Evolutionary conservation across 2,888 invertebrate species (phyloP), one percentile per base, ranked within the genome.

Genomic region (Megalurothrips usitatus): DNA sequence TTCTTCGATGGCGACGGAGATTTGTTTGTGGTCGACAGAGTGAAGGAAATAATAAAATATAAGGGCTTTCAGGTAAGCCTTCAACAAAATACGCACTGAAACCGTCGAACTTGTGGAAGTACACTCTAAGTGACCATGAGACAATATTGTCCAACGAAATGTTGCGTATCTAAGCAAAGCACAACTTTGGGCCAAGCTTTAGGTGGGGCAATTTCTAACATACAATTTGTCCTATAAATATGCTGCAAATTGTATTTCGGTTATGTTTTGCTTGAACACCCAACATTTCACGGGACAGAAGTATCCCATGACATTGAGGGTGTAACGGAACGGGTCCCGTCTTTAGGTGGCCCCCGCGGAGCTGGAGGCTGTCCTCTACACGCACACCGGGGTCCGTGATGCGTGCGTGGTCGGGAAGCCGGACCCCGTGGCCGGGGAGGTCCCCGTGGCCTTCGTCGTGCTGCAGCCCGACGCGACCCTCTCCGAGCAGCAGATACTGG

Each of bases 261-360:
- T 43, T 43, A 43, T 43, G n/a, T n/a, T n/a, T n/a, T n/a, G n/a
- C n/a, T n/a, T n/a, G n/a, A n/a, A n/a, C n/a, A n/a, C n/a, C n/a
- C n/a, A n/a, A n/a, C n/a, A n/a, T n/a, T n/a, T n/a, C n/a, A n/a
- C n/a, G n/a, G n/a, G n/a, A n/a, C n/a, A n/a, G n/a, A n/a, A n/a
- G n/a, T n/a, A n/a, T 43, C 34, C 6, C 34, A 43, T n/a, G 34
- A 43, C 2, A 43, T 43, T 4, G 6, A 6, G 2, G 34, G 34
- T 6, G 34, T 43, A 43, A 43, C 6, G 2, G 34, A 2, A 43
- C 34, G n/a, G n/a, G n/a, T 84, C 34, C 34, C 6, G 6, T 43
- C 83, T 88, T 63, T 85, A 95, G 94, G 95, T 96, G 47, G 93
- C 96, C 0, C 96, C 96, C 34, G 94, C 95, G 1, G 96, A 96